These are phyloP conservation scores for Nestor notabilis DNA, from an alignment of 2,113 vertebrate species.

Conservation along the genomic window DNA sequence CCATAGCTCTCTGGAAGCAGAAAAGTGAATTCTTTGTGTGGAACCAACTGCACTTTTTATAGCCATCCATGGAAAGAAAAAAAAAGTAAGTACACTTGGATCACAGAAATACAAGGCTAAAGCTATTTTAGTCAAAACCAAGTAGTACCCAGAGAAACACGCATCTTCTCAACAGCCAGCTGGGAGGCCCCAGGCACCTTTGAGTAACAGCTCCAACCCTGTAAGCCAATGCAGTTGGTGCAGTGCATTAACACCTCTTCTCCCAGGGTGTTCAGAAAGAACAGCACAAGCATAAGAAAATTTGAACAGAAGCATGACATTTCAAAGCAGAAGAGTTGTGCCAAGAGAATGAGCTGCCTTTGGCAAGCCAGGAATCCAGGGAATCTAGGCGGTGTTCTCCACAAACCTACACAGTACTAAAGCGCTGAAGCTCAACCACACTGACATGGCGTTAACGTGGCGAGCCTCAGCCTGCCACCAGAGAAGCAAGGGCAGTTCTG, in stretches of 20 bases:
- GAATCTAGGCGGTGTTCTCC: background rate
- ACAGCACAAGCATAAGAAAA: background rate
- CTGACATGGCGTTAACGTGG: fast-evolving
- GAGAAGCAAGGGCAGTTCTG: background rate
- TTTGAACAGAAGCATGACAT: background rate
- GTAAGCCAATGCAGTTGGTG: background rate
- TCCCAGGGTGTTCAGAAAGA: background rate
- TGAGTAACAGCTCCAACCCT: background rate
- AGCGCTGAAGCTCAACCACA: background rate
- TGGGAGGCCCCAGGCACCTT: background rate
- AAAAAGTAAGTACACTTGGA: background rate
- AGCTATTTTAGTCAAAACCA: background rate
- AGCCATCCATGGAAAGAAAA: background rate
- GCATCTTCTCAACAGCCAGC: background rate
- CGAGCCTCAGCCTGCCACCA: background rate
- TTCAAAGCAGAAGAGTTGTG: background rate
- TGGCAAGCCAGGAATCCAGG: background rate
- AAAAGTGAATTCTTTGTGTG: conserved; percentile 34
- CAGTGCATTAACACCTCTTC: background rate
- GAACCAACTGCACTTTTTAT: background rate
- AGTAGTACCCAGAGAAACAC: background rate
- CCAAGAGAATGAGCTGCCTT: background rate
- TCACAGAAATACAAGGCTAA: conserved; percentile 11
- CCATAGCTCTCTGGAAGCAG: background rate
- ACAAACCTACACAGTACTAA: fast-evolving